Conservation (phyloP, 2,888 invertebrate species). For the Magallana nippona region DNA sequence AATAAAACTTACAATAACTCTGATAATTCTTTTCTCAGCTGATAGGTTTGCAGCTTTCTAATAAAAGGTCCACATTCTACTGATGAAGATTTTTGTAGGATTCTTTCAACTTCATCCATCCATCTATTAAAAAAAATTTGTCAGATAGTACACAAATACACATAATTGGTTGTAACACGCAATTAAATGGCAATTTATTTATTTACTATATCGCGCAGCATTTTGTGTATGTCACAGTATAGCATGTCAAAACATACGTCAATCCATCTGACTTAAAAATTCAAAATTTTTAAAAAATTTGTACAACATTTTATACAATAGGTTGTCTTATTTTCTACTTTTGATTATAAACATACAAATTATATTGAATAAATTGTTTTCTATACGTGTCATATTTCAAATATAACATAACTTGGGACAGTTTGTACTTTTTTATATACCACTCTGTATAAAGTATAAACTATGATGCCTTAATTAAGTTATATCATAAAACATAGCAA, state of each 20-base stretch:
- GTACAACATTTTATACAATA: no score
- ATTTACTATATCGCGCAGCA: not conserved
- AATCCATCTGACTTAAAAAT: no score
- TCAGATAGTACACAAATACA: not conserved
- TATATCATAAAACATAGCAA: no score
- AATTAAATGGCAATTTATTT: not conserved
- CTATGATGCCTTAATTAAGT: not conserved
- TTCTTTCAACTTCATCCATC: conserved; percentile 65
- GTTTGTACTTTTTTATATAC: no score
- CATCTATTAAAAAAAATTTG: conserved; percentile 60
- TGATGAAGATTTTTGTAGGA: conserved; percentile 50
- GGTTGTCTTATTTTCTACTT: no score
- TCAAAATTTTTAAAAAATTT: no score
- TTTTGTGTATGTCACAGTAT: not conserved
- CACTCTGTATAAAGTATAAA: not conserved
- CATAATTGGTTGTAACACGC: not conserved
- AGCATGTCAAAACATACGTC: no score
- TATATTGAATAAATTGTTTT: no score
- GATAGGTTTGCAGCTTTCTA: conserved; percentile 56
- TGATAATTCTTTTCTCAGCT: conserved; percentile 61
- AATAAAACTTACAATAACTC: conserved; percentile 63
- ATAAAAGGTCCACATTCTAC: conserved; percentile 49
- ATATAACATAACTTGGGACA: no score
- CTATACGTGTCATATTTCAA: no score
- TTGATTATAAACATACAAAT: no score